These are phyloP conservation scores for Rutpela maculata DNA, from an alignment of 2,888 invertebrate genomes.

Conservation along the genomic window DNA sequence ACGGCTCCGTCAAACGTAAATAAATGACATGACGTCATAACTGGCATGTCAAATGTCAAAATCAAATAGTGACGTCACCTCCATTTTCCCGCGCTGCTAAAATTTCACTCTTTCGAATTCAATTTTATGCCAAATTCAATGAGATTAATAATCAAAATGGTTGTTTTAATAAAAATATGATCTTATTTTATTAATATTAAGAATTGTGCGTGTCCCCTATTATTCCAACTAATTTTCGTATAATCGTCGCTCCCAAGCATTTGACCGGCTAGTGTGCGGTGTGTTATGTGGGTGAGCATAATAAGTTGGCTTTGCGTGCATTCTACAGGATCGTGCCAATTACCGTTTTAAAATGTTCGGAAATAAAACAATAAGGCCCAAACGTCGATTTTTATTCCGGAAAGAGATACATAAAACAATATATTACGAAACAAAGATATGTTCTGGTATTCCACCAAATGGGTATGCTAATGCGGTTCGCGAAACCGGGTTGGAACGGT, in stretches of 20 bases:
- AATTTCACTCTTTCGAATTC: too few relatives aligned
- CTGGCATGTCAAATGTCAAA: too few relatives aligned
- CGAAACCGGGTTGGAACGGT: too few relatives aligned
- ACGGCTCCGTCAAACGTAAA: too few relatives aligned
- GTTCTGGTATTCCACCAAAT: background rate
- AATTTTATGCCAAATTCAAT: too few relatives aligned
- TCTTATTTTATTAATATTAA: too few relatives aligned
- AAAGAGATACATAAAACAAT: slow-evolving; percentile 10
- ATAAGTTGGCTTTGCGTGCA: slow-evolving; percentile 65
- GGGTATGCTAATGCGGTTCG: background rate
- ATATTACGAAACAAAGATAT: slow-evolving; percentile 13
- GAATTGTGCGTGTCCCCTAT: too few relatives aligned
- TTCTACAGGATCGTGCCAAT: slow-evolving; percentile 68
- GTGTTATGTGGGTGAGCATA: slow-evolving; percentile 52
- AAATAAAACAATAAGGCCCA: slow-evolving; percentile 62
- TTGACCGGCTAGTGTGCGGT: slow-evolving; percentile 9
- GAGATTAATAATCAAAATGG: too few relatives aligned
- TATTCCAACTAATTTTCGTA: background rate
- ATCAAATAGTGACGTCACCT: too few relatives aligned
- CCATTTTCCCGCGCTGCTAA: too few relatives aligned
- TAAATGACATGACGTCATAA: too few relatives aligned
- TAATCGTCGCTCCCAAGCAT: background rate
- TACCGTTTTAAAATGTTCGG: slow-evolving; percentile 68
- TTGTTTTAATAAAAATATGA: too few relatives aligned
- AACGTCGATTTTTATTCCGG: slow-evolving; percentile 41